A percentile compares a stretch with the other conserved stretches of the same genome.
Conservation (phyloP, 2,113 vertebrate species). For the Leucosticte australis region DNA sequence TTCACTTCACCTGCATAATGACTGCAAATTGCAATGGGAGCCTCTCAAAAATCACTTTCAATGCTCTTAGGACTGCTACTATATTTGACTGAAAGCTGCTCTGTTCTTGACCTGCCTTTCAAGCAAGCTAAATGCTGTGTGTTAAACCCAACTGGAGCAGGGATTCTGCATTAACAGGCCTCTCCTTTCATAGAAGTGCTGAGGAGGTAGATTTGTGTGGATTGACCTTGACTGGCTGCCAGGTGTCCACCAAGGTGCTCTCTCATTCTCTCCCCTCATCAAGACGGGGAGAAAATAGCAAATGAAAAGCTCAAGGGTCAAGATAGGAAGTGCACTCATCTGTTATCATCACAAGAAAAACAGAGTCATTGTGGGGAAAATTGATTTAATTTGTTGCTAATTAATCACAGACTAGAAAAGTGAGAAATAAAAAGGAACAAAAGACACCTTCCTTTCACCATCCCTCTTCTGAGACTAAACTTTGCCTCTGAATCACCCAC, state of each 20-base stretch:
- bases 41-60: background rate
- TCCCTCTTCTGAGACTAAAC: background rate
- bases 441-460: background rate
- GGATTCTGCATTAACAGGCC: background rate
- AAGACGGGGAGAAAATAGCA: background rate
- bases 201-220: background rate
- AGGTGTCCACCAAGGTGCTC: background rate
- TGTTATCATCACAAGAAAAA: background rate
- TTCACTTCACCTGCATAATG: conserved; percentile 1
- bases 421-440: background rate
- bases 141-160: background rate
- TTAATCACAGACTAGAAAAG: background rate
- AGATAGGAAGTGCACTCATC: background rate
- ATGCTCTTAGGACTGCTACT: background rate
- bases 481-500: background rate
- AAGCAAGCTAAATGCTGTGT: background rate
- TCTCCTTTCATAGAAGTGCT: background rate
- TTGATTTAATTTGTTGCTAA: background rate
- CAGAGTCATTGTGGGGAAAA: background rate
- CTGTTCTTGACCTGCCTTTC: background rate
- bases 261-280: background rate
- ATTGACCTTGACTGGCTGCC: background rate
- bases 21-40: background rate
- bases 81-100: background rate
- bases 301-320: background rate